These are phyloP conservation scores for Pseudanteris insignis DNA, from an alignment of 2,888 invertebrate species.

Conservation along the genomic window DNA sequence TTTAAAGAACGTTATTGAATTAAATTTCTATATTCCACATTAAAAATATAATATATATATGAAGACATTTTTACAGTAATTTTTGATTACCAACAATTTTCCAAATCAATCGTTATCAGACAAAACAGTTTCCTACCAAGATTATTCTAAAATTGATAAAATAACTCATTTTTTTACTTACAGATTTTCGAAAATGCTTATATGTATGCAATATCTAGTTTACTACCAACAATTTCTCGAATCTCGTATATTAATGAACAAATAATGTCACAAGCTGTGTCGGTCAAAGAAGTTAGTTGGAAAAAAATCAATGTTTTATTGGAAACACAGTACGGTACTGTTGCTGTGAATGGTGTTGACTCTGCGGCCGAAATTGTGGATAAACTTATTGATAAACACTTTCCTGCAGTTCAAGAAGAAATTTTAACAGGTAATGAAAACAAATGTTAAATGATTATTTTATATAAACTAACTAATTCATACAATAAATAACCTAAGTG, in stretches of 20 bases:
- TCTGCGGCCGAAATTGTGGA: conserved; percentile 76
- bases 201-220: conserved; percentile 51
- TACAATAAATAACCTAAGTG: too few species aligned
- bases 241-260: conserved; percentile 68
- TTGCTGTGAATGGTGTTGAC: conserved; percentile 75
- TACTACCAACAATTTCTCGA: conserved; percentile 59
- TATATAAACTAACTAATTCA: too few species aligned
- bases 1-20: too few species aligned
- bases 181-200: conserved; percentile 61
- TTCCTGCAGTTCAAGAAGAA: conserved; percentile 69
- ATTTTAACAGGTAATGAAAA: conserved; percentile 46
- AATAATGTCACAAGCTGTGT: conserved; percentile 72
- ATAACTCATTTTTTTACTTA: too few species aligned
- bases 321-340: conserved; percentile 75
- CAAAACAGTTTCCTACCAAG: too few species aligned
- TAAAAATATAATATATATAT: too few species aligned
- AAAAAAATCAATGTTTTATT: conserved; percentile 77
- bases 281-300: conserved; percentile 76
- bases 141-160: too few species aligned
- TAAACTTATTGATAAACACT: conserved; percentile 78
- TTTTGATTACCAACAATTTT: too few species aligned
- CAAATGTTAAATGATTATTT: too few species aligned
- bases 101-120: too few species aligned
- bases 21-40: too few species aligned
- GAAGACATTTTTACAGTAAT: too few species aligned